These are phyloP conservation scores for Cololabis saira DNA, from an alignment of 2,113 vertebrate species.

Conservation along the genomic window DNA sequence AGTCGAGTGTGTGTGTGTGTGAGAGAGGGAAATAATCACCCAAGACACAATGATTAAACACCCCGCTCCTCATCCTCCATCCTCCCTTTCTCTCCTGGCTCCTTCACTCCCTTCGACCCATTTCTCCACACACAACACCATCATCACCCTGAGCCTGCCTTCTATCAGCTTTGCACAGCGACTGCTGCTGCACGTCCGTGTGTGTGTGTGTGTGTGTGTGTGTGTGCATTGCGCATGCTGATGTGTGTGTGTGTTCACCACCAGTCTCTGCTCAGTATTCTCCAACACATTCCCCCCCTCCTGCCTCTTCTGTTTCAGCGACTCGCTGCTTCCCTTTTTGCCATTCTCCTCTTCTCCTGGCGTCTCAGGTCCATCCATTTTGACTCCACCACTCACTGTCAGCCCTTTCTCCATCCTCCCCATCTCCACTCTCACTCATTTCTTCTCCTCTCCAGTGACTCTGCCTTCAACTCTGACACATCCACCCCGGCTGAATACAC, in stretches of 20 bases:
- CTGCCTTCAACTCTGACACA: constrained; percentile 25
- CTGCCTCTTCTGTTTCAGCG: constrained; percentile 2
- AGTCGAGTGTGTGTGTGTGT: constrained; percentile 46
- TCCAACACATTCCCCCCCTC: constrained; percentile 29
- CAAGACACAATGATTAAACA: constrained; percentile 76
- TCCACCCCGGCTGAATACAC: constrained; percentile 30
- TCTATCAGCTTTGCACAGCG: constrained; percentile 50
- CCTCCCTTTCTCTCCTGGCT: constrained; percentile 51
- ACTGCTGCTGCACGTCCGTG: constrained; percentile 30
- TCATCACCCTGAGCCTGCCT: constrained; percentile 57
- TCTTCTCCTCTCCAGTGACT: neutral
- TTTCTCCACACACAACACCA: constrained; percentile 57
- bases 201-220: constrained; percentile 32
- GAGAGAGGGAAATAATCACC: constrained; percentile 68
- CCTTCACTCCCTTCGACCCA: constrained; percentile 65
- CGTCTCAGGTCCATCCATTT: constrained; percentile 54
- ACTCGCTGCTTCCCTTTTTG: constrained; percentile 34
- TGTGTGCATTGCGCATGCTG: constrained; percentile 45
- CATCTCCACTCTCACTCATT: neutral
- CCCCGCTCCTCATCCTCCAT: constrained; percentile 47
- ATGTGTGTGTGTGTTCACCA: constrained; percentile 34
- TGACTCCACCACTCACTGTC: constrained; percentile 28
- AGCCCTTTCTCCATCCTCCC: constrained; percentile 22
- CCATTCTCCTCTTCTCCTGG: constrained; percentile 27
- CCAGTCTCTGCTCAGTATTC: constrained; percentile 46